phyloP scores from a whole-genome alignment of 2,113 vertebrate species.

The Neodontobutis hainanensis region DNA sequence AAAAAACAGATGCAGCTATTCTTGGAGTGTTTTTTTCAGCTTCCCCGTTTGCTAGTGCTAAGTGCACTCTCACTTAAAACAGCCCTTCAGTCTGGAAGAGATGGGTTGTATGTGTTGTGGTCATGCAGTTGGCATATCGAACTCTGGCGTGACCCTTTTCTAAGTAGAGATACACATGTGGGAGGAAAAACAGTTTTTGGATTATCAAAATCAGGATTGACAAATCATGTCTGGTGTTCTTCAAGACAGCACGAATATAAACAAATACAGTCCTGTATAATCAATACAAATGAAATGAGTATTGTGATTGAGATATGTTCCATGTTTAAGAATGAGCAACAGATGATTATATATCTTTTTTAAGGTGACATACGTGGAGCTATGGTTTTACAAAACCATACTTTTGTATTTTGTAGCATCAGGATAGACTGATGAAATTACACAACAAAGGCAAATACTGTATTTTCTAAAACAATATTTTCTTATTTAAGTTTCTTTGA shows the following conservation, averaged over 20 bases:
- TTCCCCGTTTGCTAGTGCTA: constrained; percentile 44
- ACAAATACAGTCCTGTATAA: too few relatives aligned
- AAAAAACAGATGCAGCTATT: constrained; percentile 74
- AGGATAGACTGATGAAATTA: constrained; percentile 23
- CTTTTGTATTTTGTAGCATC: constrained; percentile 24
- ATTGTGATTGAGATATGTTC: too few relatives aligned
- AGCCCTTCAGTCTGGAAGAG: constrained; percentile 35
- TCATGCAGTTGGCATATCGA: constrained; percentile 45
- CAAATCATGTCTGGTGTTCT: not conserved
- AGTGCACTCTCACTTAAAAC: constrained; percentile 57
- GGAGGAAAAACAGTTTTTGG: not conserved
- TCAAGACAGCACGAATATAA: not conserved
- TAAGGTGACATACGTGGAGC: too few relatives aligned
- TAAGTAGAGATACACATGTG: constrained; percentile 20
- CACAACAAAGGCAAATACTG: constrained; percentile 26
- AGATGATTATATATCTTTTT: too few relatives aligned
- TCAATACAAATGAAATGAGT: too few relatives aligned
- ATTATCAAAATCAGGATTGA: not conserved
- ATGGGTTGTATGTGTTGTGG: constrained; percentile 30
- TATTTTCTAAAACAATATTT: constrained; percentile 54
- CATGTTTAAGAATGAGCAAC: too few relatives aligned
- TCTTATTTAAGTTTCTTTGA: constrained; percentile 33
- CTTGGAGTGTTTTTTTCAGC: constrained; percentile 66
- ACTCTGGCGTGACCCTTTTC: constrained; percentile 22
- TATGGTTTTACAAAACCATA: constrained; percentile 21